Evolutionary conservation across 2,797 vertebrate species (phyloP), one percentile per base, ranked within the genome.

Genomic region (Cuculus canorus): DNA sequence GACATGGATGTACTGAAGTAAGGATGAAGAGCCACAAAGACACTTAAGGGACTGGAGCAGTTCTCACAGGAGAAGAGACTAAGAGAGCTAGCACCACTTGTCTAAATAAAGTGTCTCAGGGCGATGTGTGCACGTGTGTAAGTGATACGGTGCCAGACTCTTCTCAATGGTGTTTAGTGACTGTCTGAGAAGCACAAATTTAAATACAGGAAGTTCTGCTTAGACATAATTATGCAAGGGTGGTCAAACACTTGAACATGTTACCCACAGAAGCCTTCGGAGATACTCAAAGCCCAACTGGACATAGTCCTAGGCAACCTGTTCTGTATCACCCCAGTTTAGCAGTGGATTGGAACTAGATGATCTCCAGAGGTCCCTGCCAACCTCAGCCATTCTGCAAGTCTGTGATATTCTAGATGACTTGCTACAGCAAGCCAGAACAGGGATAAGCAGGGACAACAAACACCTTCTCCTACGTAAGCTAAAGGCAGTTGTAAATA

Each of bases 91-190:
- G 41, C 33, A 56, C 69, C 4, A 10, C 47, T 63, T 18, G 28
- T 41, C n/a, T 64, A 47, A 83, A 56, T 18, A 39, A 47, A 33
- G 41, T n/a, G 33, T 33, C 19, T 56, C 18, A 48, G 18, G 28
- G 9, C 15, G 9, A 35, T 5, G 13, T 15, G 18, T 22, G 4
- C 4, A 2, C 1, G 0, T 23, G 8, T 39, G 33, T 18, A 48
- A 50, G 33, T 8, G 5, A 28, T 14, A 39, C 2, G 22, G 48
- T 64, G 33, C n/a, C 68, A 59, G 35, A 28, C 33, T 69, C 64
- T 48, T 66, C 48, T 54, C 30, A 68, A 7, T 21, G 10, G 17
- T 39, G 33, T 28, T 10, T 43, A 35, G 37, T 32, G 47, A 71
- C 21, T 53, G 47, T 37, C 39, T 37, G 53, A 72, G n/a, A 72